A percentile compares a stretch with the other conserved stretches of the same genome.
These are phyloP conservation scores for Psophia crepitans DNA, from an alignment of 2,113 vertebrate genomes.

Conservation along the genomic window DNA sequence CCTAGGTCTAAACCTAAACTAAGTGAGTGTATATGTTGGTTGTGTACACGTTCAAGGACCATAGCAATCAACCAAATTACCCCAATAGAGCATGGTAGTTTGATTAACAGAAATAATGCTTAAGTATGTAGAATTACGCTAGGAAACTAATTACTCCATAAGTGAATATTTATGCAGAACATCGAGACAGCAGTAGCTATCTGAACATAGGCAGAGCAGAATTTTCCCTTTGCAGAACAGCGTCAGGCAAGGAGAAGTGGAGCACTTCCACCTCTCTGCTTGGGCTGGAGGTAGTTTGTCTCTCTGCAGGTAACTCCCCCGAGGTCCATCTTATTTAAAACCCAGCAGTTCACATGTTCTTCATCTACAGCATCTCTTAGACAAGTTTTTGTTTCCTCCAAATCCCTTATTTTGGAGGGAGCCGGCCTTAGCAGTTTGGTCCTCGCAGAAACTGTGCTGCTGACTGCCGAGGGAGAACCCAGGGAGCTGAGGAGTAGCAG, in stretches of 20 bases:
- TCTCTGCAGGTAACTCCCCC: background rate
- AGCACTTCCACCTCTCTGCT: background rate
- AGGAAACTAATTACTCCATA: background rate
- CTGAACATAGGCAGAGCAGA: background rate
- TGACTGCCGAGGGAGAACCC: background rate
- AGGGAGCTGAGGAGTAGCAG: background rate
- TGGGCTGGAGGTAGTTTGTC: background rate
- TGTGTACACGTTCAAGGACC: background rate
- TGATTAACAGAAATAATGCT: background rate
- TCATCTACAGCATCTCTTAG: background rate
- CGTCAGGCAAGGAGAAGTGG: background rate
- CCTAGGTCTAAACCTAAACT: background rate
- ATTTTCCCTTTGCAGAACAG: background rate
- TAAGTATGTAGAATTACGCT: background rate
- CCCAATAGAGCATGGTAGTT: background rate
- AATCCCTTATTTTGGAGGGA: background rate
- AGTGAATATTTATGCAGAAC: background rate
- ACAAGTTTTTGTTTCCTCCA: background rate
- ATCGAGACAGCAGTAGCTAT: background rate
- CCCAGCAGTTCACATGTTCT: background rate
- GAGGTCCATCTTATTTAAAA: background rate
- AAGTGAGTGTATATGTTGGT: background rate
- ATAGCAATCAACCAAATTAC: slow-evolving; percentile 1
- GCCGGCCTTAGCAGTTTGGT: background rate
- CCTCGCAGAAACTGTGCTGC: background rate